These are phyloP conservation scores for Apamea anceps DNA, from an alignment of 2,888 invertebrate genomes.

Conservation along the genomic window DNA sequence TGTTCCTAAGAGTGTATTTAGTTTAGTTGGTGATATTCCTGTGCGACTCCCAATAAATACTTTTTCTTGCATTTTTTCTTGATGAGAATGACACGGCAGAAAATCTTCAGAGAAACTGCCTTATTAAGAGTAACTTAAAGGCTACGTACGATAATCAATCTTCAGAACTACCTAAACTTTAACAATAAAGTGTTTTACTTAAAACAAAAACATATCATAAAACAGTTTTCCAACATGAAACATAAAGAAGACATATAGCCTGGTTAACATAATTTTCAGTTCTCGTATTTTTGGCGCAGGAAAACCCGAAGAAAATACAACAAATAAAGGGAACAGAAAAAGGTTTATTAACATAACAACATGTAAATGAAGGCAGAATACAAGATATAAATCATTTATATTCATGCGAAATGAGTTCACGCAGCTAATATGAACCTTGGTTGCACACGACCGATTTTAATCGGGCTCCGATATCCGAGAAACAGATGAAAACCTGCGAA, in stretches of 20 bases:
- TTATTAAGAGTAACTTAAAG: neutral
- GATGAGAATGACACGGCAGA: neutral
- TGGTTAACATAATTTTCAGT: slow-evolving; percentile 60
- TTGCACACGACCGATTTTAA: slow-evolving; percentile 23
- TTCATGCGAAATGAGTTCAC: slow-evolving; percentile 65
- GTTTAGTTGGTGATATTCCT: too few relatives aligned
- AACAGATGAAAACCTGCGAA: neutral
- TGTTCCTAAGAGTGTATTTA: too few relatives aligned
- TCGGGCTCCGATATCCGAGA: neutral
- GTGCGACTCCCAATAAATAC: too few relatives aligned
- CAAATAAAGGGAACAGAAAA: slow-evolving; percentile 46
- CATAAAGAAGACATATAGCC: slow-evolving; percentile 40
- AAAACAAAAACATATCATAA: slow-evolving; percentile 15
- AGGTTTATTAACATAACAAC: slow-evolving; percentile 60
- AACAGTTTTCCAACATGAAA: slow-evolving; percentile 28
- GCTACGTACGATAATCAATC: neutral
- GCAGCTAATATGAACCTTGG: slow-evolving; percentile 54
- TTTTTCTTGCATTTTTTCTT: neutral
- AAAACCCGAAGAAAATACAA: slow-evolving; percentile 43
- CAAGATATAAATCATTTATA: slow-evolving; percentile 67
- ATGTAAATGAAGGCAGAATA: slow-evolving; percentile 66
- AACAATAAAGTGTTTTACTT: neutral
- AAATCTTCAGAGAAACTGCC: neutral
- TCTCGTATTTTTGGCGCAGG: slow-evolving; percentile 49
- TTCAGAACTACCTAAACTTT: neutral